A percentile compares a stretch with the other conserved stretches of the same genome.
Conservation (phyloP, 2,797 vertebrate genomes). For the Cirrhinus molitorella region DNA sequence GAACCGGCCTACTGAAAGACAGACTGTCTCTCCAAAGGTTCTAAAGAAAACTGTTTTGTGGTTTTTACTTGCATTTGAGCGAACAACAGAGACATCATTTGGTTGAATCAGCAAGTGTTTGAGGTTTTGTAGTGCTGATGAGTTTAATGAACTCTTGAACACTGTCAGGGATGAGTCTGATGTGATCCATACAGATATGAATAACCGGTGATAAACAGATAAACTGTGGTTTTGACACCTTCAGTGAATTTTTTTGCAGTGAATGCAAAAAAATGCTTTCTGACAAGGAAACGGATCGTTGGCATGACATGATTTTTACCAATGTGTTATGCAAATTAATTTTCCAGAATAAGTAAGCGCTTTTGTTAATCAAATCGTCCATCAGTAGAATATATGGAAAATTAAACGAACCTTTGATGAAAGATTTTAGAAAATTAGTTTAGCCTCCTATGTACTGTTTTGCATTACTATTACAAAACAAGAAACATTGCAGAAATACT, state of each 20-base stretch:
- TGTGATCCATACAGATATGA: background rate
- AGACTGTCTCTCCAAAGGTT: background rate
- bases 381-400: background rate
- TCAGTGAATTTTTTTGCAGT: no score
- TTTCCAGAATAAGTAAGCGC: background rate
- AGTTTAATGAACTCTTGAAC: background rate
- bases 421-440: background rate
- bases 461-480: background rate
- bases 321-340: background rate
- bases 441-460: background rate
- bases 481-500: background rate
- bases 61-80: background rate
- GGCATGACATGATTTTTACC: background rate
- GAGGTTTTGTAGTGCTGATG: background rate
- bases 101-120: conserved; percentile 1
- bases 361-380: background rate
- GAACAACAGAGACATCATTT: background rate
- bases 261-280: background rate
- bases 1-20: background rate
- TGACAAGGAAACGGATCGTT: background rate
- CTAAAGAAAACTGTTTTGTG: background rate
- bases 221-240: conserved; percentile 18
- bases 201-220: background rate
- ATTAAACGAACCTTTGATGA: background rate
- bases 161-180: background rate